A percentile compares a stretch with the other conserved stretches of the same genome.
These are phyloP conservation scores for Pinna nobilis DNA, from an alignment of 1,140 invertebrate species.

Conservation along the genomic window DNA sequence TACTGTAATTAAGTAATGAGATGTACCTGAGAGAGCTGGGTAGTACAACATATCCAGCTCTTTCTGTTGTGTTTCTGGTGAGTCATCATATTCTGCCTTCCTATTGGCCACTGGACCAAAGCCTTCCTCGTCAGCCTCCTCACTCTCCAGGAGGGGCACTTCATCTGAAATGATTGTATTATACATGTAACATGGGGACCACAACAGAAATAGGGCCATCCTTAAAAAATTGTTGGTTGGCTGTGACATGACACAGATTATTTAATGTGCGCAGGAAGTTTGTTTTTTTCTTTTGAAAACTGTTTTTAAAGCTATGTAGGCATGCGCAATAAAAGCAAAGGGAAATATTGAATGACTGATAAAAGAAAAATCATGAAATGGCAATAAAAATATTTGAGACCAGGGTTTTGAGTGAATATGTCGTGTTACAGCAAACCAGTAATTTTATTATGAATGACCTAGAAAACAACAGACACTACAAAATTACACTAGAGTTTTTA, in stretches of 20 bases:
- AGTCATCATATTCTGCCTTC: constrained; percentile 57
- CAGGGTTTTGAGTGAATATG: too few species aligned
- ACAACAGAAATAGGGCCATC: background rate
- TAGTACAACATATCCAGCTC: constrained; percentile 54
- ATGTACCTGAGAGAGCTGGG: constrained; percentile 14
- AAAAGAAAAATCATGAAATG: too few species aligned
- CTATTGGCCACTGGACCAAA: constrained; percentile 51
- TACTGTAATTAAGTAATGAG: too few species aligned
- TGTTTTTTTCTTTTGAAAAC: background rate
- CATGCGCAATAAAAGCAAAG: background rate
- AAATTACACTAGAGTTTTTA: too few species aligned
- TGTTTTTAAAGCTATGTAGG: background rate
- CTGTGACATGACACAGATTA: too few species aligned
- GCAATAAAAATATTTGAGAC: too few species aligned
- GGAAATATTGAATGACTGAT: too few species aligned
- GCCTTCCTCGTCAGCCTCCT: constrained; percentile 56
- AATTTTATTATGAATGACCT: too few species aligned
- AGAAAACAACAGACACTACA: too few species aligned
- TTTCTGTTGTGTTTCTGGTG: constrained; percentile 51
- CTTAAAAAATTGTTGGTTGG: background rate
- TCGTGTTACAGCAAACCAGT: too few species aligned
- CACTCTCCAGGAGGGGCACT: constrained; percentile 51
- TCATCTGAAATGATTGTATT: constrained; percentile 61
- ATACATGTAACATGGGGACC: too few species aligned
- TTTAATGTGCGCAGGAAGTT: background rate